These are phyloP conservation scores for Melanerpes aurifrons DNA, from an alignment of 2,113 vertebrate species.

Conservation along the genomic window DNA sequence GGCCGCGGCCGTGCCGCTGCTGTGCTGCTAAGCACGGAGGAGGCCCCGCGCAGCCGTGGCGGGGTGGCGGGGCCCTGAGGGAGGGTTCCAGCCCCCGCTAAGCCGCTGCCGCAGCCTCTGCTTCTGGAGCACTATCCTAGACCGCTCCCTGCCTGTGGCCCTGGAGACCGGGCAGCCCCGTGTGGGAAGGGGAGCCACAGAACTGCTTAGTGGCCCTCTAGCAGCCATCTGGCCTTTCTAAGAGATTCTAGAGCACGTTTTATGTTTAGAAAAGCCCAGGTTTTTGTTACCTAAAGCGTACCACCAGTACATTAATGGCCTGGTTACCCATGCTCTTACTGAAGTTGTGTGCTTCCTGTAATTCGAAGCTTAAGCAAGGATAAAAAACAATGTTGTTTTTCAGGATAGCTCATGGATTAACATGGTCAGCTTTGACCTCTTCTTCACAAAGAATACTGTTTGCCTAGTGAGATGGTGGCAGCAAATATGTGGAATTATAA, in stretches of 20 bases:
- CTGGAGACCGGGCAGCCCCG: accelerated
- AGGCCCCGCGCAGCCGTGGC: not conserved
- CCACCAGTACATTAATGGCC: not conserved
- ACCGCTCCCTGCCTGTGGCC: not conserved
- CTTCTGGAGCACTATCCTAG: not conserved
- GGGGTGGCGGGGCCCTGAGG: too few species aligned
- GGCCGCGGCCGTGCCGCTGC: not conserved
- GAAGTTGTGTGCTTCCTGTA: not conserved
- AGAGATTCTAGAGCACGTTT: accelerated
- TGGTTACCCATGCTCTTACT: not conserved
- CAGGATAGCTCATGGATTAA: not conserved
- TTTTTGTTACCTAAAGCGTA: not conserved
- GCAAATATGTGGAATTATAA: not conserved
- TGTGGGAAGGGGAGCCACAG: accelerated
- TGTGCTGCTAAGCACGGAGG: too few species aligned
- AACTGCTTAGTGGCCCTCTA: accelerated
- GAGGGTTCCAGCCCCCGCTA: not conserved
- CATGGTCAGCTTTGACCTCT: too few species aligned
- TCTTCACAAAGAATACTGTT: accelerated
- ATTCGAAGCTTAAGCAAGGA: not conserved
- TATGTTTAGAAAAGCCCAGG: not conserved
- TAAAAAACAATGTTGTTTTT: not conserved
- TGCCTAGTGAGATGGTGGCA: not conserved
- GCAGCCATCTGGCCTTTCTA: accelerated
- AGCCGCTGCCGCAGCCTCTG: not conserved